phyloP scores from a whole-genome alignment of 2,113 vertebrate species.

The Daphoenositta chrysoptera region DNA sequence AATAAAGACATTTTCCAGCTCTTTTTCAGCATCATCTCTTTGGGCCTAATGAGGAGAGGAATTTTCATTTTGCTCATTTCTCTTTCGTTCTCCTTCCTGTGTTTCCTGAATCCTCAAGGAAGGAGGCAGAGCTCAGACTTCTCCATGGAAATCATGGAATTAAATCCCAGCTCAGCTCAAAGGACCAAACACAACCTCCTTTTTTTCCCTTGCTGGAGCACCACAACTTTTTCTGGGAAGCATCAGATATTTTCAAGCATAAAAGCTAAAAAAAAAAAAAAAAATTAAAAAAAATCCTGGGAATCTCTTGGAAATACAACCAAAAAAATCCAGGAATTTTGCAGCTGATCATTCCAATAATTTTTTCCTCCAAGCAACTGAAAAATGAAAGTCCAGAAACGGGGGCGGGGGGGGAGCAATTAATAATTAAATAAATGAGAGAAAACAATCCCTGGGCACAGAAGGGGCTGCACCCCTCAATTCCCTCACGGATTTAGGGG shows the following conservation, averaged over 20 bases:
- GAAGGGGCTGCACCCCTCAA: background rate
- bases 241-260: background rate
- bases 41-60: background rate
- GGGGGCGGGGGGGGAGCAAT: rapidly evolving
- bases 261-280: background rate
- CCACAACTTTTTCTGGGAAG: background rate
- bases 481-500: background rate
- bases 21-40: background rate
- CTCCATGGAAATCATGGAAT: background rate
- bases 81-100: background rate
- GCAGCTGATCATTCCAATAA: background rate
- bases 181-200: background rate
- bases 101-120: background rate
- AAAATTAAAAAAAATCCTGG: background rate
- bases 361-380: background rate
- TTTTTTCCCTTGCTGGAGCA: background rate
- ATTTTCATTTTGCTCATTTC: background rate
- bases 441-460: background rate
- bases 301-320: background rate
- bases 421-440: background rate
- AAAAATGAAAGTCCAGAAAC: background rate
- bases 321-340: background rate
- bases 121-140: background rate
- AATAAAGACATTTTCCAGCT: background rate
- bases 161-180: background rate